A percentile compares a stretch with the other conserved stretches of the same genome.
Evolutionary conservation across 2,113 vertebrate species (phyloP).

Genomic region (Pterocles burchelli): DNA sequence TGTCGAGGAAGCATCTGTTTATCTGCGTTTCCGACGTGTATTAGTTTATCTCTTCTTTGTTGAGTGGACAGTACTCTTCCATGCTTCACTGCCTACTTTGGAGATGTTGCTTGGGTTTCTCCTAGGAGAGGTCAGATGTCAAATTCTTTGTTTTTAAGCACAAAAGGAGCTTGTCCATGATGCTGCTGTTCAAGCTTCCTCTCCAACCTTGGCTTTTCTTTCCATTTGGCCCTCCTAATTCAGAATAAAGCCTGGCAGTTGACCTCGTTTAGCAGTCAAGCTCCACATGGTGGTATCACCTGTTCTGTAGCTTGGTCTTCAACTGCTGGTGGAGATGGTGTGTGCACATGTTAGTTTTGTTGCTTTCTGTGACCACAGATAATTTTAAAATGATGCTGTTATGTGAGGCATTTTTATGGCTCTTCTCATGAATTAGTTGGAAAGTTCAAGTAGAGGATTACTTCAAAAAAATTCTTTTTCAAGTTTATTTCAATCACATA

Average conservation of each 20-base stretch:
- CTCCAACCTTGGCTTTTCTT: neutral
- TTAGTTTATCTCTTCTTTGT: neutral
- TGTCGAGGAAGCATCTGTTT: neutral
- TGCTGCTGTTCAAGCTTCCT: conserved; percentile 16
- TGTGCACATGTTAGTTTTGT: neutral
- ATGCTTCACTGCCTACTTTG: conserved; percentile 4
- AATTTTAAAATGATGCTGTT: neutral
- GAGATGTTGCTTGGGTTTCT: conserved; percentile 15
- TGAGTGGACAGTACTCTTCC: neutral
- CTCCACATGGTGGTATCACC: conserved; percentile 39
- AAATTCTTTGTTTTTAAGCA: conserved; percentile 22
- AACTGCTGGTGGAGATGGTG: neutral
- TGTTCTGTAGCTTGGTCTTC: conserved; percentile 25
- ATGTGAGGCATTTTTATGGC: neutral
- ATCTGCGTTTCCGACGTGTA: neutral
- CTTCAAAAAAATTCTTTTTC: neutral
- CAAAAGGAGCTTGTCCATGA: neutral
- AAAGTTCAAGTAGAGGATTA: neutral
- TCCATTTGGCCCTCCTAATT: neutral
- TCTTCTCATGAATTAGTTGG: neutral
- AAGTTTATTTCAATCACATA: accelerated
- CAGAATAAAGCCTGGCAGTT: conserved; percentile 28
- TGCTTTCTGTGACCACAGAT: neutral
- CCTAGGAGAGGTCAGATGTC: conserved; percentile 24
- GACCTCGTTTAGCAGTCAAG: conserved; percentile 21